phyloP scores from a whole-genome alignment of 2,888 invertebrate genomes.

The Odontomyia ornata region DNA sequence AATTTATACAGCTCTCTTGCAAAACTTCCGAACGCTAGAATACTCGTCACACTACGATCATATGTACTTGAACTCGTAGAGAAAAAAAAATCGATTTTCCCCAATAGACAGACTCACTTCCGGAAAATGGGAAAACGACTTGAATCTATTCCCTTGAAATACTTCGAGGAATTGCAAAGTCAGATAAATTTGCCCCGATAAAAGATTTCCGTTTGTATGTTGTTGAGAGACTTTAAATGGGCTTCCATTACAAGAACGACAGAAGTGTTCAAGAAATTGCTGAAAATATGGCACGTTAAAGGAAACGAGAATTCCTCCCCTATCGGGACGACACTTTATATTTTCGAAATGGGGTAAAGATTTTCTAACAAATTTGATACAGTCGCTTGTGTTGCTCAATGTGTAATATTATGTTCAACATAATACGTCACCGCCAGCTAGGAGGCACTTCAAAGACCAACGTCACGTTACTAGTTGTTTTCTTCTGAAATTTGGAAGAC shows the following conservation, averaged over 20 bases:
- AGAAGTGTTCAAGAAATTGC: neutral
- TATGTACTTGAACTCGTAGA: neutral
- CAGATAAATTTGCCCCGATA: neutral
- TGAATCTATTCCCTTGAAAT: neutral
- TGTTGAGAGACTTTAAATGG: neutral
- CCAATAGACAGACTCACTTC: neutral
- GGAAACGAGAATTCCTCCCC: neutral
- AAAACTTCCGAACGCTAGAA: no score
- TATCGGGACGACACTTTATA: neutral
- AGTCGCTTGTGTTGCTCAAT: no score
- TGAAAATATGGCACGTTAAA: neutral
- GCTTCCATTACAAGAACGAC: neutral
- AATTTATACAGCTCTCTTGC: no score
- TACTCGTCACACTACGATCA: no score
- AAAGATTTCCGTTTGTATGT: neutral
- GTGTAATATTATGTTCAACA: no score
- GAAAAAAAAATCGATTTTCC: neutral
- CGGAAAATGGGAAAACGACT: neutral
- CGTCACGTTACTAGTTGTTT: no score
- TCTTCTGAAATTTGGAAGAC: no score
- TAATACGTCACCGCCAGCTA: no score
- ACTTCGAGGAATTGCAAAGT: neutral
- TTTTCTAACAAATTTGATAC: no score
- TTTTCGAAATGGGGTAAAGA: no score
- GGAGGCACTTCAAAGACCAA: no score